Evolutionary conservation across 2,888 invertebrate genomes (phyloP), one percentile per base, ranked within the genome.

Genomic region (Neria commutata): DNA sequence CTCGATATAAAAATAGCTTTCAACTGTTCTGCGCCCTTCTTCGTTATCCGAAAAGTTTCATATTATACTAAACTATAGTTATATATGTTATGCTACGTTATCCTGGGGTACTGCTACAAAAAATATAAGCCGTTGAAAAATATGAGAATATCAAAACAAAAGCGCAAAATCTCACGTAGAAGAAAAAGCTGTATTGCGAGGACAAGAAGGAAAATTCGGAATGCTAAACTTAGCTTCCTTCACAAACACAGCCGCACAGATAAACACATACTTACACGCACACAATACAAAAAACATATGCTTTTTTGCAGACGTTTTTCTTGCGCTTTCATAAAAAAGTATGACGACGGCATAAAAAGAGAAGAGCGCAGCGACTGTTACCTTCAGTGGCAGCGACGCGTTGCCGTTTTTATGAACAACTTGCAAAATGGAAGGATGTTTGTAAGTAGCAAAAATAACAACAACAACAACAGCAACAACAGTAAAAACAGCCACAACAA

Each of bases 241-340:
- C 37, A 10, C 37, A 51, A 14, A 37, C 23, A 37, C 3, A 6
- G 53, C 59, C 52, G 60, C 60, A 67, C 66, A 72, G 64, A 67
- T 71, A 67, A 71, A 70, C 73, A 73, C 66, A 70, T 69, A 65
- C 67, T 65, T 42, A 59, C n/a, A n/a, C n/a, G n/a, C n/a, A n/a
- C n/a, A n/a, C n/a, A n/a, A n/a, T n/a, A n/a, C n/a, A n/a, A n/a
- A n/a, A 64, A 47, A 63, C 29, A 49, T 56, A 51, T 53, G 48
- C 49, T 40, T 47, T 55, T 26, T 14, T 40, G 45, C 47, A 3
- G 4, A 4, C 24, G 42, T 34, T 25, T 19, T 26, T 50, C 56
- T 56, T 61, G 54, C 54, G 61, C 61, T 59, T n/a, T n/a, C n/a
- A n/a, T n/a, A n/a, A n/a, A n/a, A n/a, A n/a, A n/a, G n/a, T n/a